Conservation (phyloP, 2,888 invertebrate genomes). For the Augiades crinisus region DNA sequence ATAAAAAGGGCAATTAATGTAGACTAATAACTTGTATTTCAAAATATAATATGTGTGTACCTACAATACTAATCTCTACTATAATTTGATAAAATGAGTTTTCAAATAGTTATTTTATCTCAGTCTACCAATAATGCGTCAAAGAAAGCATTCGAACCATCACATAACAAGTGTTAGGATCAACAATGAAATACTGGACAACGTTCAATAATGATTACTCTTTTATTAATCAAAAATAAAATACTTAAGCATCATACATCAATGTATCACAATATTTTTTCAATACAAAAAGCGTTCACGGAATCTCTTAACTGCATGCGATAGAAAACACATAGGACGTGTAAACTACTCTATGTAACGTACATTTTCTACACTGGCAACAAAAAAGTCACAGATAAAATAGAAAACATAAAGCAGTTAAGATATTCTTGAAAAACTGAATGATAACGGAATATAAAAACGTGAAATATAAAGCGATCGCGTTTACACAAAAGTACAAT, state of each 20-base stretch:
- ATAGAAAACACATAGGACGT: too few species aligned
- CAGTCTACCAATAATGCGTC: too few species aligned
- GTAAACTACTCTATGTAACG: conserved; percentile 19
- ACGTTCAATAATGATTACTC: conserved; percentile 61
- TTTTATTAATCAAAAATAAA: conserved; percentile 72
- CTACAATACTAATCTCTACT: too few species aligned
- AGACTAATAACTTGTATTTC: too few species aligned
- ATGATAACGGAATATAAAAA: conserved; percentile 2
- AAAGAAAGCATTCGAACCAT: background rate
- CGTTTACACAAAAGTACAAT: conserved; percentile 58
- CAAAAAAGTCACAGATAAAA: conserved; percentile 3
- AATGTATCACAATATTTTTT: conserved; percentile 72
- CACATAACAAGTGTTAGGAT: conserved; percentile 42
- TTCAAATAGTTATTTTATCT: too few species aligned
- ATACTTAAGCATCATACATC: conserved; percentile 73
- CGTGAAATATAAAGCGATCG: conserved; percentile 47
- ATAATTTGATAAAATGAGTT: too few species aligned
- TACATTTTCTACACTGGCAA: conserved; percentile 18
- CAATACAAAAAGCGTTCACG: conserved; percentile 52
- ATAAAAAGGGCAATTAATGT: too few species aligned
- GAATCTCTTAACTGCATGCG: conserved; percentile 50
- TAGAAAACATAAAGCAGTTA: conserved; percentile 14
- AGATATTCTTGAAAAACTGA: conserved; percentile 26
- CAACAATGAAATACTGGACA: conserved; percentile 68
- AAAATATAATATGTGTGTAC: too few species aligned